Base-by-base conservation (phyloP, 1,140 invertebrate genomes). In the Aphelinus atriplicis region DNA sequence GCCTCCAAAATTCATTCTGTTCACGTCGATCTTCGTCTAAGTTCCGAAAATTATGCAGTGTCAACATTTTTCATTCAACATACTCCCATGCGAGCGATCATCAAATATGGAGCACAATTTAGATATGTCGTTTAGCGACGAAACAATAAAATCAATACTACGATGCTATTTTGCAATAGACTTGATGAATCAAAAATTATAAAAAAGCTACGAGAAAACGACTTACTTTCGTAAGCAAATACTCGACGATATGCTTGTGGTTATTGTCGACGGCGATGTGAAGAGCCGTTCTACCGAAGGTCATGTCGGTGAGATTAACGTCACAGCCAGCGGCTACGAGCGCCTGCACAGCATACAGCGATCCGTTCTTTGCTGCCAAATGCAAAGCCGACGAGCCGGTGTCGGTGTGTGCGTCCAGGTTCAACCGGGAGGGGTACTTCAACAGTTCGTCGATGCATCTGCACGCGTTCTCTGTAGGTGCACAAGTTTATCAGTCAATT, bases 231-330 rank as follows among this genome's bases (percentile, higher is more conserved):
- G 86, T 82, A 43, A 92, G 75, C 57, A 92, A 84, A 71, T 86
- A 89, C 51, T 86, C 80, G n/a, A 91, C 83, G 6, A 91, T 84
- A 3, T 90, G 84, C 0, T 82, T 78, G 61, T 86, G 82, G 9
- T 86, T 80, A 51, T 85, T 83, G 78, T 89, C 87, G 1, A 91
- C 87, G 2, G 91, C 91, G 77, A 91, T 87, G 76, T 91, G 89
- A 3, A 92, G 81, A 0, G 87, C 89, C 63, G 90, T 91, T 60
- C 88, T 88, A n/a, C 91, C 91, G 71, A 88, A 89, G 26, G 86
- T 89, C 73, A 79, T 82, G 64, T 90, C 89, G 0, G 81, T 80
- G 26, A 84, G 80, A 78, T 90, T 90, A 1, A 91, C 85, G 58
- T 90, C 81, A 42, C 83, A 88, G 45, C 89, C 88, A 42, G 87